These are phyloP conservation scores for sheep (Ovis aries) DNA, from an alignment of 2,113 vertebrate species.

Conservation along the genomic window ARS-UI_Ramb_v3.0 NC_056076.1:23160501-23161000, in stretches of 20 bases:
- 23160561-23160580: neutral
- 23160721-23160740: neutral
- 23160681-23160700: neutral
- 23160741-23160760: neutral
- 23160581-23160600: neutral
- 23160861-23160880: neutral
- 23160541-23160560: neutral
- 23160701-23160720: neutral
- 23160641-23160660: neutral
- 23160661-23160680: neutral
- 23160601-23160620: neutral
- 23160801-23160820: neutral
- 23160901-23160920: neutral
- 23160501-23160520: neutral
- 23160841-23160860: rapidly evolving
- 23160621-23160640: neutral
- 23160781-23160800: neutral
- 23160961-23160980: neutral
- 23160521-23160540: neutral
- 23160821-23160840: too few species aligned
- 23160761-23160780: neutral
- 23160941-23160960: neutral
- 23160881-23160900: neutral
- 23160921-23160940: neutral
- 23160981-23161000: neutral